Percentiles rank a stretch among this genome's conserved stretches.
phyloP scores from a whole-genome alignment of 2,797 vertebrate genomes.

The Jordanella pulchra region DNA sequence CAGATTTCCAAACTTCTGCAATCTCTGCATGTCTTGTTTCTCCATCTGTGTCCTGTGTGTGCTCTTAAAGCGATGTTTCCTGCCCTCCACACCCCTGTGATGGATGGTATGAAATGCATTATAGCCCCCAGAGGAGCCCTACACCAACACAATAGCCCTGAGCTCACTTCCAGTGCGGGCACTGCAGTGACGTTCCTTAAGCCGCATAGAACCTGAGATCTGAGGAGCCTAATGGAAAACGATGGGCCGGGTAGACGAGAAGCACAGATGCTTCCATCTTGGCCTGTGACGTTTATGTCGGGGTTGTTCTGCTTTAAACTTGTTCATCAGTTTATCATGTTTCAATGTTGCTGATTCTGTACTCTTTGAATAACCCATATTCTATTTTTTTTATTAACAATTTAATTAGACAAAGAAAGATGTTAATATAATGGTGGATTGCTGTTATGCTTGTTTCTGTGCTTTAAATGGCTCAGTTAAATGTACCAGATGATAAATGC shows the following conservation, averaged over 20 bases:
- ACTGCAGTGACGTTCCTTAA: constrained; percentile 49
- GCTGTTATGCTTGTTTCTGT: constrained; percentile 9
- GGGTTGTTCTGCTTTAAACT: not conserved
- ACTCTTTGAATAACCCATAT: not conserved
- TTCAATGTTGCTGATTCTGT: not conserved
- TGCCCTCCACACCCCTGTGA: constrained; percentile 72
- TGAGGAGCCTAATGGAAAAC: constrained; percentile 63
- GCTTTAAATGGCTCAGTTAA: constrained; percentile 31
- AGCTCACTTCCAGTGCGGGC: constrained; percentile 72
- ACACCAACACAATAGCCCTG: constrained; percentile 72
- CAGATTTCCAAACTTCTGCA: constrained; percentile 50
- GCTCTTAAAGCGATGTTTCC: constrained; percentile 75
- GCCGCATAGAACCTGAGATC: constrained; percentile 41
- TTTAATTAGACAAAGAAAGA: not conserved
- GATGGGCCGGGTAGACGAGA: constrained; percentile 37
- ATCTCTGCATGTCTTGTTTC: constrained; percentile 61
- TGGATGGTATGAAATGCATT: constrained; percentile 76
- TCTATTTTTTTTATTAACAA: not conserved
- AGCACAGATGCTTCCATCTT: constrained; percentile 21
- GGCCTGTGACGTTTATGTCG: constrained; percentile 12
- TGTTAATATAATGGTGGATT: not conserved
- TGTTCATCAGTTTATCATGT: not conserved
- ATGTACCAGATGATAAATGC: constrained; percentile 34
- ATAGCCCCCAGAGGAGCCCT: constrained; percentile 77
- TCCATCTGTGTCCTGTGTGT: constrained; percentile 77